Evolutionary conservation across 2,113 vertebrate genomes (phyloP), one percentile per base, ranked within the genome.

Genomic region (Bufo gargarizans): DNA sequence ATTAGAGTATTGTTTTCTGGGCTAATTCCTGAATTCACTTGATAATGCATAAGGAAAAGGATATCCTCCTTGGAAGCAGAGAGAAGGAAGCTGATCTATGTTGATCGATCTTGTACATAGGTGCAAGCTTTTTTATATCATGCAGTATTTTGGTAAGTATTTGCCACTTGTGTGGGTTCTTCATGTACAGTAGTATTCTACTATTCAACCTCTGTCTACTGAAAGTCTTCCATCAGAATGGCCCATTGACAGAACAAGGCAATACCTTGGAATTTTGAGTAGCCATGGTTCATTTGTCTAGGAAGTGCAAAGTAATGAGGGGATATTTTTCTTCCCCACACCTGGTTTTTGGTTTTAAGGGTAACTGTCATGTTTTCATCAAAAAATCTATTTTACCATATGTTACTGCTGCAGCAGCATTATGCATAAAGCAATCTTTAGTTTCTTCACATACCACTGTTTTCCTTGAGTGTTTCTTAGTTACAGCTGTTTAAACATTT

Each of bases 41-140:
- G 50, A 14, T 63, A 59, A 19, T 67, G 61, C 45, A 3, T 50
- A 14, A 86, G 61, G 63, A 81, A 80, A 80, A 87, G 86, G 86
- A 87, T 81, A 80, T 87, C 86, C 63, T 87, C 65, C 55, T 13
- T 65, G 56, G 33, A 76, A 58, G 77, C 19, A 4, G 7, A 16
- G 63, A 56, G 2, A 20, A 45, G 84, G 71, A 76, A 77, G 22
- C 58, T 20, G 17, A 7, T 86, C 56, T 53, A 2, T 53, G 3
- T 71, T 47, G 6, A 49, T 67, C 14, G 6, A 69, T 71, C 7
- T 81, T 58, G 14, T 78, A 10, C 65, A 17, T 10, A n/a, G 16
- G 65, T 1, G 22, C 6, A 16, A 13, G 14, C 43, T 74, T 5
- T 17, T 1, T 14, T 7, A 17, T 74, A 47, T 49, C 1, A 47